Evolutionary conservation across 2,113 vertebrate species (phyloP).

Genomic region (Megaceryle maxima): DNA sequence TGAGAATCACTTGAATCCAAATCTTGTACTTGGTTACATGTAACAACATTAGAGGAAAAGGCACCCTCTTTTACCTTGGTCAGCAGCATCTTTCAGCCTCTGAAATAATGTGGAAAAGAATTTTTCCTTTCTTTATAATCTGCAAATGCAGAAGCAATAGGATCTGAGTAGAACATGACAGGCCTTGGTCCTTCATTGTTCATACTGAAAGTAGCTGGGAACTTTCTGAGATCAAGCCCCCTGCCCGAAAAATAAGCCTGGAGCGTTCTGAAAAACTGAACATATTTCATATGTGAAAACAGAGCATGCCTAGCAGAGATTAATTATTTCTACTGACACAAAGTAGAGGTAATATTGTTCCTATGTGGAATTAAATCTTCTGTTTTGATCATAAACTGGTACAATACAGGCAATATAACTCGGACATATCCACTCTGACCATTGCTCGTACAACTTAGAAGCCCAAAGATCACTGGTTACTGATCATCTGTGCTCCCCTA

Average conservation of each 20-base stretch:
- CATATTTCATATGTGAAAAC: background rate
- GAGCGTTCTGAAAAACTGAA: conserved; percentile 79
- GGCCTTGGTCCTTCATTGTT: conserved; percentile 58
- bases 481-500: background rate
- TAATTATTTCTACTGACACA: background rate
- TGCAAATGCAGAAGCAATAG: conserved; percentile 68
- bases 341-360: background rate
- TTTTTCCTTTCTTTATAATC: conserved; percentile 73
- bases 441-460: background rate
- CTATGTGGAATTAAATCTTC: background rate
- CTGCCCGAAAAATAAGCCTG: conserved; percentile 75
- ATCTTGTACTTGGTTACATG: background rate
- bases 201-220: conserved; percentile 47
- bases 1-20: background rate
- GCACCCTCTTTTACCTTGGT: conserved; percentile 28
- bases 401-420: background rate
- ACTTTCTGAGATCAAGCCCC: conserved; percentile 68
- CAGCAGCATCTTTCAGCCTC: conserved; percentile 42
- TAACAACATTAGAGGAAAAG: background rate
- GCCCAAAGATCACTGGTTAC: background rate
- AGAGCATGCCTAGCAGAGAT: background rate
- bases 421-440: background rate
- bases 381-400: background rate
- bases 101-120: conserved; percentile 35
- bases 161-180: conserved; percentile 54